Percentiles rank a stretch among this genome's conserved stretches.
phyloP scores from a whole-genome alignment of 2,797 vertebrate species.

The Lutra lutra region DNA sequence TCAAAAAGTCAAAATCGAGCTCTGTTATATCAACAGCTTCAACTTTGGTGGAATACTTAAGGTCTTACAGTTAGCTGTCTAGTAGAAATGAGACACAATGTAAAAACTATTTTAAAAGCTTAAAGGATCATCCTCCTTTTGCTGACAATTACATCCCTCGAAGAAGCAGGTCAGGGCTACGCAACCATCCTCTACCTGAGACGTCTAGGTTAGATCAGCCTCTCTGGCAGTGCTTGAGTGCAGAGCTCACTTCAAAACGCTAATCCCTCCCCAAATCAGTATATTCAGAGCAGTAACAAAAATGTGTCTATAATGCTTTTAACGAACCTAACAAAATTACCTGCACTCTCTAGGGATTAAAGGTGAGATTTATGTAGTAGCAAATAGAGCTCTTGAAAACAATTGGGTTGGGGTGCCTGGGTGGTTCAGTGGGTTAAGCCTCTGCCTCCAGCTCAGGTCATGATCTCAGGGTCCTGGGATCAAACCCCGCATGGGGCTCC shows the following conservation, averaged over 20 bases:
- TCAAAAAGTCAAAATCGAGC: constrained; percentile 51
- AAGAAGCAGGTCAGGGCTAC: background rate
- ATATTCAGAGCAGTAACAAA: background rate
- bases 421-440: no score
- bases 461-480: no score
- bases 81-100: background rate
- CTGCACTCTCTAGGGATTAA: background rate
- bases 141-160: background rate
- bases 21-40: constrained; percentile 12
- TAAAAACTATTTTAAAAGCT: constrained; percentile 58
- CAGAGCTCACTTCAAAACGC: background rate
- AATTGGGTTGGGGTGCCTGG: background rate
- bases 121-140: constrained; percentile 43
- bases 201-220: background rate
- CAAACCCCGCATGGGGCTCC: fast-evolving
- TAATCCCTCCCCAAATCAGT: background rate
- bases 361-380: background rate
- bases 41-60: background rate
- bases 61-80: background rate
- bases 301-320: background rate
- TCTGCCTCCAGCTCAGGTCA: no score
- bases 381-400: constrained; percentile 49
- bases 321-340: constrained; percentile 40
- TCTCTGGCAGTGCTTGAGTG: background rate
- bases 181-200: background rate